Evolutionary conservation across 1,140 invertebrate genomes (phyloP).

Genomic region (Musca vetustissima): DNA sequence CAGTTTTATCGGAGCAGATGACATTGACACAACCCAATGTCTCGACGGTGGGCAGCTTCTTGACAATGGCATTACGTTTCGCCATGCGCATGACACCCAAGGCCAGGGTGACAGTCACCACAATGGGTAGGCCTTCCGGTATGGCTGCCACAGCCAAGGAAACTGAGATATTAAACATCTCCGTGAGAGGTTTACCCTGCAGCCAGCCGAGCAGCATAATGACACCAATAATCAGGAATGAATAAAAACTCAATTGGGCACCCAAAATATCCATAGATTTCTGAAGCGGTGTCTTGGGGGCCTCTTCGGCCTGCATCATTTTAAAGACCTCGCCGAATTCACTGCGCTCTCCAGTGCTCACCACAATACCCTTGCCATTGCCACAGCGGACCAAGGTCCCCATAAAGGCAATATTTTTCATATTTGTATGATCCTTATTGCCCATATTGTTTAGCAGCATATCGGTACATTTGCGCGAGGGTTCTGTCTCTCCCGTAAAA

Average conservation of each 20-base stretch:
- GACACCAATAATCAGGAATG: constrained; percentile 95
- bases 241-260: constrained; percentile 95
- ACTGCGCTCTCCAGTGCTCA: constrained; percentile 93
- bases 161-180: constrained; percentile 99
- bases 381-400: constrained; percentile 95
- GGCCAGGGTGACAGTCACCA: constrained; percentile 97
- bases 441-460: constrained; percentile 56
- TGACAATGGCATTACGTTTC: constrained; percentile 95
- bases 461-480: constrained; percentile 68
- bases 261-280: constrained; percentile 97
- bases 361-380: constrained; percentile 95
- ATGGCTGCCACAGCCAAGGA: constrained; percentile 99
- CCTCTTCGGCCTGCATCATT: constrained; percentile 99
- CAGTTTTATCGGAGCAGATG: no score
- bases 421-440: constrained; percentile 65
- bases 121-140: constrained; percentile 97
- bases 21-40: constrained; percentile 97
- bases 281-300: constrained; percentile 97
- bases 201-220: constrained; percentile 96
- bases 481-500: constrained; percentile 95
- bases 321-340: constrained; percentile 98
- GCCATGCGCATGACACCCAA: constrained; percentile 99
- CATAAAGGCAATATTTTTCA: constrained; percentile 97
- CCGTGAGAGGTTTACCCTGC: constrained; percentile 84
- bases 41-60: constrained; percentile 97